Evolutionary conservation across 2,113 vertebrate genomes (phyloP).

Genomic region (Pyxicephalus adspersus): DNA sequence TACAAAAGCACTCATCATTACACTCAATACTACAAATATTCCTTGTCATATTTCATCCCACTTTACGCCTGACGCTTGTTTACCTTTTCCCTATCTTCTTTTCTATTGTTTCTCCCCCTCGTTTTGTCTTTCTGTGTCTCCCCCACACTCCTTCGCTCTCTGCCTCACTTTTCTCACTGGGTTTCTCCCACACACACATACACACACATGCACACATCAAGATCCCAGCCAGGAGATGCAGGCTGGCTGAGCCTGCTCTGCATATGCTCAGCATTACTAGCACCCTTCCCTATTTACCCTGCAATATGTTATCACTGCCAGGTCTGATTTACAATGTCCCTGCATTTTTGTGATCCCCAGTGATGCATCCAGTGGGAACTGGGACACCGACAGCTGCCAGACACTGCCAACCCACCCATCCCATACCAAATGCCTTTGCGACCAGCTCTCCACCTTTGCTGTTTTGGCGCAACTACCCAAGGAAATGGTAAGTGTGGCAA

Average conservation of each 20-base stretch:
- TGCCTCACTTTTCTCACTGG: slow-evolving; percentile 51
- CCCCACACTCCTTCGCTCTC: slow-evolving; percentile 49
- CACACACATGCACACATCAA: neutral
- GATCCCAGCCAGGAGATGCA: slow-evolving; percentile 43
- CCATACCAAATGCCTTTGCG: slow-evolving; percentile 96
- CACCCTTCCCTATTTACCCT: neutral
- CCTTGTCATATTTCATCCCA: neutral
- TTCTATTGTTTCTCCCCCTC: slow-evolving; percentile 55
- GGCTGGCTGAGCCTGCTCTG: slow-evolving; percentile 22
- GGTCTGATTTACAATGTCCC: neutral
- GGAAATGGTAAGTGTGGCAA: slow-evolving; percentile 83
- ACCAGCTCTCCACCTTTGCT: slow-evolving; percentile 92
- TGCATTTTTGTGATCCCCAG: slow-evolving; percentile 68
- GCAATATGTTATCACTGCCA: neutral
- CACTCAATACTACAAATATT: neutral
- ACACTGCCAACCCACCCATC: slow-evolving; percentile 87
- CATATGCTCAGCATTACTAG: slow-evolving; percentile 33
- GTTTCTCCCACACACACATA: slow-evolving; percentile 50
- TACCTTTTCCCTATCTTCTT: slow-evolving; percentile 32
- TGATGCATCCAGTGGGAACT: slow-evolving; percentile 90
- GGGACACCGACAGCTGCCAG: slow-evolving; percentile 95
- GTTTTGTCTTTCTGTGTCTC: slow-evolving; percentile 51
- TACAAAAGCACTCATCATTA: neutral
- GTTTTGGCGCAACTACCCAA: slow-evolving; percentile 93
- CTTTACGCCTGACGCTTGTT: neutral